These are phyloP conservation scores for Ciconia maguari DNA, from an alignment of 2,113 vertebrate species.

Conservation along the genomic window DNA sequence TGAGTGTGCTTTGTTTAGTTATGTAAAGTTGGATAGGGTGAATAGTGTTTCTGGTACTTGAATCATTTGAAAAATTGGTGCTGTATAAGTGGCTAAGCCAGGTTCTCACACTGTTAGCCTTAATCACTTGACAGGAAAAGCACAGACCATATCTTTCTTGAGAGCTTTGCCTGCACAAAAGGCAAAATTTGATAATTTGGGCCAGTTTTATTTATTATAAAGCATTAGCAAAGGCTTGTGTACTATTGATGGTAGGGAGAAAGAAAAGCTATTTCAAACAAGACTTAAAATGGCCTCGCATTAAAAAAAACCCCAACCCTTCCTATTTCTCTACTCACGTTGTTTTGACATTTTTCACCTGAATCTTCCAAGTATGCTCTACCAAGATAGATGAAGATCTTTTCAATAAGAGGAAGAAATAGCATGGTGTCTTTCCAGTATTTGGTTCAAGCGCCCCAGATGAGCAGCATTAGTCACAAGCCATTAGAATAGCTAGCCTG, in stretches of 20 bases:
- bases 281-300: background rate
- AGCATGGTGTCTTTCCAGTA: background rate
- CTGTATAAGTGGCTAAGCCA: background rate
- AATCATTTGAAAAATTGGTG: background rate
- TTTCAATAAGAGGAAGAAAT: background rate
- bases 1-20: background rate
- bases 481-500: background rate
- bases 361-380: background rate
- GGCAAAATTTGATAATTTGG: background rate
- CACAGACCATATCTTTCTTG: background rate
- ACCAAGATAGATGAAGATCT: background rate
- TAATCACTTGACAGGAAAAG: background rate
- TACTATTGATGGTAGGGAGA: background rate
- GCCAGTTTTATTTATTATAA: background rate
- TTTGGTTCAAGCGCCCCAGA: background rate
- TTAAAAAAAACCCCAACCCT: background rate
- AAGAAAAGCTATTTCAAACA: background rate
- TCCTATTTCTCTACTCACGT: background rate
- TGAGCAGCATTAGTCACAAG: background rate
- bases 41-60: background rate
- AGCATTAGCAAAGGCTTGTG: background rate
- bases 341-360: background rate
- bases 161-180: background rate
- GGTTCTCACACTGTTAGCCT: background rate
- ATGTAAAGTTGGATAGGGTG: background rate